phyloP scores from a whole-genome alignment of 2,113 vertebrate species.

The Varanus komodoensis region DNA sequence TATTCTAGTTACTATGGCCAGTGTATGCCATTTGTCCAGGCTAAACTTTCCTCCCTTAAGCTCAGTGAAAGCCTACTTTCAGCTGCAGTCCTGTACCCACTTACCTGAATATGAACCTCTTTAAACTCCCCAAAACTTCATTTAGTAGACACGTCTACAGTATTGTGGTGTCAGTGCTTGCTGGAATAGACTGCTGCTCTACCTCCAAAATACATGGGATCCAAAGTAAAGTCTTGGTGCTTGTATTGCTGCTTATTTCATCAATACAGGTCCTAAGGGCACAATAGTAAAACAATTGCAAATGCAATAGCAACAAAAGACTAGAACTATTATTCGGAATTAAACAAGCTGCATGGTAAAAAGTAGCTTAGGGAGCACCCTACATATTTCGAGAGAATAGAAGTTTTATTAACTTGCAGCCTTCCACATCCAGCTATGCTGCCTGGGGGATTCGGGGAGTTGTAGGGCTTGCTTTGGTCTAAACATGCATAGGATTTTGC shows the following conservation, averaged over 20 bases:
- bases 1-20: not conserved
- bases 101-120: not conserved
- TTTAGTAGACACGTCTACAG: not conserved
- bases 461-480: too few species aligned
- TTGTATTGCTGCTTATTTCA: not conserved
- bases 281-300: not conserved
- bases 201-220: not conserved
- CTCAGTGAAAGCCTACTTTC: not conserved
- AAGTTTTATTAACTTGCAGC: too few species aligned
- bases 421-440: too few species aligned
- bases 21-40: not conserved
- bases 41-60: not conserved
- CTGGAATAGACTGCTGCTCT: not conserved
- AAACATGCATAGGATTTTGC: too few species aligned
- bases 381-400: too few species aligned
- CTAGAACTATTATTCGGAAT: too few species aligned
- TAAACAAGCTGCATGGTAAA: not conserved
- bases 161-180: not conserved
- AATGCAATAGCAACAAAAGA: not conserved
- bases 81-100: too few species aligned
- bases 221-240: not conserved
- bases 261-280: not conserved
- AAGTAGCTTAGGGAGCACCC: not conserved
- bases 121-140: not conserved
- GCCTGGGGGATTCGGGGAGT: too few species aligned